These are phyloP conservation scores for Pristionchus mayeri DNA, from an alignment of 2,888 invertebrate species.

Conservation along the genomic window DNA sequence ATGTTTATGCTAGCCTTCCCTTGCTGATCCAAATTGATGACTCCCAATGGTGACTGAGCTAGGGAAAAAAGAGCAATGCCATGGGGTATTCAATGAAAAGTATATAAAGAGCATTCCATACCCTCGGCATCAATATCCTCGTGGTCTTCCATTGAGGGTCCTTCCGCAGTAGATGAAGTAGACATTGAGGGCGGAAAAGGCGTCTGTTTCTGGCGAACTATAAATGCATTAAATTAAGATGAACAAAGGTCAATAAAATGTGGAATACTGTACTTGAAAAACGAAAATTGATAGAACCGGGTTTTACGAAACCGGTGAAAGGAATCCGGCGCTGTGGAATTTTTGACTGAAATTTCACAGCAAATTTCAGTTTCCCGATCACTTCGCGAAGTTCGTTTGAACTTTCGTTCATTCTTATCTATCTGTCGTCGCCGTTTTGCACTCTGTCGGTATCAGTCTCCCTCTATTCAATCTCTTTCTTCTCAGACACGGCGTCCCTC, in stretches of 20 bases:
- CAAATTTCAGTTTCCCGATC: neutral
- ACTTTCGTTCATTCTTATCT: slow-evolving; percentile 12
- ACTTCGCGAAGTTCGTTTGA: slow-evolving; percentile 18
- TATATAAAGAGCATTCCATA: neutral
- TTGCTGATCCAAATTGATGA: neutral
- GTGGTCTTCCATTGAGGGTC: neutral
- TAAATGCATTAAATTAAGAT: neutral
- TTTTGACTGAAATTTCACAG: neutral
- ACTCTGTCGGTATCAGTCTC: neutral
- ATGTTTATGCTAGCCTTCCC: neutral
- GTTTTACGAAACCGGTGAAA: neutral
- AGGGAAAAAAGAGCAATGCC: neutral
- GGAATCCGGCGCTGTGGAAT: neutral
- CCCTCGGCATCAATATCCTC: slow-evolving; percentile 29
- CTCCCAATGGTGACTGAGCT: neutral
- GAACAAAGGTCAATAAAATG: neutral
- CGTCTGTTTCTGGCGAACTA: neutral
- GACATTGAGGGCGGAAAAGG: neutral
- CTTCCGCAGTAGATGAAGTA: neutral
- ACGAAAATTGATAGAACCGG: slow-evolving; percentile 2
- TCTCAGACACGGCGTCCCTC: slow-evolving; percentile 9
- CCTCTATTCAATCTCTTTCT: neutral
- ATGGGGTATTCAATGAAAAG: no score
- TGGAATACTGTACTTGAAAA: neutral
- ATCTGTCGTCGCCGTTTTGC: neutral